Conservation (phyloP, 1,140 invertebrate species). For the Drusus annulatus region DNA sequence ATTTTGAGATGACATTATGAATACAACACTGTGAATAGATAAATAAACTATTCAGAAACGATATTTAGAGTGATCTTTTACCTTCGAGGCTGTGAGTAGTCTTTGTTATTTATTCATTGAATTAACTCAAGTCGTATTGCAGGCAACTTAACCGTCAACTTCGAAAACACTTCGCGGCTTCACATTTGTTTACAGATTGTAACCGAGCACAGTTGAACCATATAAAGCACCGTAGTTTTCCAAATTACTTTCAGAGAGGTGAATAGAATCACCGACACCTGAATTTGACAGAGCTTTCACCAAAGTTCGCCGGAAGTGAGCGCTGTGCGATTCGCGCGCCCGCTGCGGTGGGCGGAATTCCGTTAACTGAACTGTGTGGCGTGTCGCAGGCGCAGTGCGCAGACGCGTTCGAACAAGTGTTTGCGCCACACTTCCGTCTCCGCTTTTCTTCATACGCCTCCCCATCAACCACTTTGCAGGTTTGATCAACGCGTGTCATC, state of each 20-base stretch:
- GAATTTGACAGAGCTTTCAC: conserved; percentile 23
- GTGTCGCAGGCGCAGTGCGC: conserved; percentile 48
- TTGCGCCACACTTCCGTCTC: conserved; percentile 47
- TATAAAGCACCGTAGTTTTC: neutral
- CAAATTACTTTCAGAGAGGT: neutral
- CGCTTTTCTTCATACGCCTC: conserved; percentile 27
- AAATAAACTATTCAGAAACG: neutral
- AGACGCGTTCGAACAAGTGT: conserved; percentile 52
- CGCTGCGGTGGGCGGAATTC: conserved; percentile 46
- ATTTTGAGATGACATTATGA: too few species aligned
- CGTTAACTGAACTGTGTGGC: conserved; percentile 36
- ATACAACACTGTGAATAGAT: too few species aligned
- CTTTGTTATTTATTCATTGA: conserved; percentile 32
- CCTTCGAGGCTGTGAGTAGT: conserved; percentile 6
- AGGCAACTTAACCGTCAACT: conserved; percentile 10
- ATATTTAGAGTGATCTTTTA: conserved; percentile 29
- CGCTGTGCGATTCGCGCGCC: conserved; percentile 29
- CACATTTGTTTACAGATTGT: neutral
- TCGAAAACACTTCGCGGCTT: neutral
- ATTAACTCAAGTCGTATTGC: conserved; percentile 6
- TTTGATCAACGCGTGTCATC: conserved; percentile 27
- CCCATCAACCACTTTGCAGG: conserved; percentile 25
- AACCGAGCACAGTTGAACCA: neutral
- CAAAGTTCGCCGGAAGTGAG: conserved; percentile 9
- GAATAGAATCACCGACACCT: neutral